Conservation (phyloP, 2,888 invertebrate species). For the Antheraea assamensis region DNA sequence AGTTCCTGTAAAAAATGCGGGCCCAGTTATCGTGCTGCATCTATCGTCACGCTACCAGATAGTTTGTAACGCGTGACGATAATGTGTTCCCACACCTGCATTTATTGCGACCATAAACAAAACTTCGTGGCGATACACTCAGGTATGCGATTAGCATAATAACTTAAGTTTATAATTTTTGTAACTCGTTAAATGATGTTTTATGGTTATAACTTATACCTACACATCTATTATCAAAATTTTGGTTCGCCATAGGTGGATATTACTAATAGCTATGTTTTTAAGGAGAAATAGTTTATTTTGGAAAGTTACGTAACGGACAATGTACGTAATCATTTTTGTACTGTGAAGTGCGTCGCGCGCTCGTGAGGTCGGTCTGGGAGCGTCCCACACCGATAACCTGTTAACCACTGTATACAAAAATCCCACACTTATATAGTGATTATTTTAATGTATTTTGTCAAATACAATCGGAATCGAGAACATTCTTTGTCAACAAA, state of each 20-base stretch:
- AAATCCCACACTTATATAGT: neutral
- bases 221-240: neutral
- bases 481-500: neutral
- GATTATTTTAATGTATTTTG: neutral
- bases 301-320: neutral
- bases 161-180: too few species aligned
- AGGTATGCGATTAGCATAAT: too few species aligned
- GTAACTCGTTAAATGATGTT: too few species aligned
- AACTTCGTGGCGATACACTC: too few species aligned
- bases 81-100: too few species aligned
- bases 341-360: neutral
- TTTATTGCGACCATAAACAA: too few species aligned
- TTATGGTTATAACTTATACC: neutral
- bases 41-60: too few species aligned
- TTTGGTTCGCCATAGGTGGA: neutral
- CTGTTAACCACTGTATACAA: neutral
- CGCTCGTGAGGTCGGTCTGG: neutral
- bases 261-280: neutral
- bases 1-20: too few species aligned
- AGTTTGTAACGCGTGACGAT: too few species aligned
- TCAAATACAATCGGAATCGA: neutral
- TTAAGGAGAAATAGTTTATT: neutral
- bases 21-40: too few species aligned
- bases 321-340: neutral
- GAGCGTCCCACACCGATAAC: neutral